Evolutionary conservation across 2,113 vertebrate genomes (phyloP), one percentile per base, ranked within the genome.

Genomic region (Patagioenas fasciata): DNA sequence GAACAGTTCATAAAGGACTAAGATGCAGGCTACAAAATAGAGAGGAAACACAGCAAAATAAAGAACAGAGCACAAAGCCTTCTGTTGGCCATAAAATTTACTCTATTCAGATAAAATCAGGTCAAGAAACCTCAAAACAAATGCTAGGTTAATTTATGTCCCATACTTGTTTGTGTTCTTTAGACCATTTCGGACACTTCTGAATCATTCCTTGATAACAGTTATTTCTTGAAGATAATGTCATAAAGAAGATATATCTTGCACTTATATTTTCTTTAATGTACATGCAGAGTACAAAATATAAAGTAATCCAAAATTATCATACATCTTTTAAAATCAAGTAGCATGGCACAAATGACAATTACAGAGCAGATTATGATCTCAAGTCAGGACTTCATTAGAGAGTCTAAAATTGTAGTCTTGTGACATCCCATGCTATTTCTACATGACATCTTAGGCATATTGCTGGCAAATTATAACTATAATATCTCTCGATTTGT

Each of bases 41-140:
- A 95, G 28, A 56, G 36, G 25, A 93, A 66, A 34, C 10, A 61
- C 8, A 56, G 62, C 61, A 44, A 94, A 38, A 2, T 57, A 82
- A 53, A 44, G 20, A 85, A 50, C 1, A 64, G n/a, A 36, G 9
- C 57, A 77, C 7, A 89, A 79, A 87, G 65, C 13, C 9, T 73
- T 57, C 5, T 78, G n/a, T 79, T 58, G 25, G 71, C 70, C 32
- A 18, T 91, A 78, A 64, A 88, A 85, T 62, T 67, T 93, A 2
- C 20, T 80, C 31, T 9, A 75, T 71, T 96, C 56, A 92, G 17
- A 91, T 31, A 88, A 94, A 95, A 82, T 77, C 38, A 87, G 86
- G 25, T 24, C 44, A 91, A 86, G 12, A 3, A 71, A 70, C 6
- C 56, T 83, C 24, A 60, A 2, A 83, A 69, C 13, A 73, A 81